Evolutionary conservation across 2,888 invertebrate genomes (phyloP), one percentile per base, ranked within the genome.

Genomic region (Drosophila quinaria): DNA sequence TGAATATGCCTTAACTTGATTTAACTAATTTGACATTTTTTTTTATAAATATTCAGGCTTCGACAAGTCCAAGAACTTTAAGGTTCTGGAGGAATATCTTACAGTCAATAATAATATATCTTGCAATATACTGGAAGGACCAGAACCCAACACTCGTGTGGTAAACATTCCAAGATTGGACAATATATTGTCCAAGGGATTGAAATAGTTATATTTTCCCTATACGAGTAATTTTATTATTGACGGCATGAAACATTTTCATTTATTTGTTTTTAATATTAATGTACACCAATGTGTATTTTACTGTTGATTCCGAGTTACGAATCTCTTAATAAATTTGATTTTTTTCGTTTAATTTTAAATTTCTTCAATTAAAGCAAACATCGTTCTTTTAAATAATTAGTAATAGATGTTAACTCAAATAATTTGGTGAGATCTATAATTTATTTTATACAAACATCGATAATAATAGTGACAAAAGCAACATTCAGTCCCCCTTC

Each of bases 121-220:
- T 0, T 80, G 80, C 35, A 8, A n/a, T 8, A 70, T 82, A 9
- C 8, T 55, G 15, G 46, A 65, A 0, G 86, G 86, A 17, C 58
- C 86, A 1, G 58, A 80, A 10, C 17, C 41, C 0, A 49, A 75
- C 11, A 19, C 86, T 0, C 80, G 88, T 9, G 5, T 46, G 1
- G 22, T 84, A 13, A 35, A 37, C 3, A 61, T 88, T 25, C 51
- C 71, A 0, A n/a, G 9, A 4, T 13, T 83, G 33, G 47, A 71
- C 4, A 50, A 65, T 6, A 73, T 84, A 17, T 42, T 84, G 5
- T 46, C 69, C 0, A 0, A 44, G 4, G 19, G 64, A 22, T 1
- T 19, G 3, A 39, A 31, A 41, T 56, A 25, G 33, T 17, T 35
- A 15, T 5, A n/a, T 8, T 8, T n/a, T 10, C 10, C 22, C n/a